Base-by-base conservation (phyloP, 2,113 vertebrate species). In the Aythya baeri region DNA sequence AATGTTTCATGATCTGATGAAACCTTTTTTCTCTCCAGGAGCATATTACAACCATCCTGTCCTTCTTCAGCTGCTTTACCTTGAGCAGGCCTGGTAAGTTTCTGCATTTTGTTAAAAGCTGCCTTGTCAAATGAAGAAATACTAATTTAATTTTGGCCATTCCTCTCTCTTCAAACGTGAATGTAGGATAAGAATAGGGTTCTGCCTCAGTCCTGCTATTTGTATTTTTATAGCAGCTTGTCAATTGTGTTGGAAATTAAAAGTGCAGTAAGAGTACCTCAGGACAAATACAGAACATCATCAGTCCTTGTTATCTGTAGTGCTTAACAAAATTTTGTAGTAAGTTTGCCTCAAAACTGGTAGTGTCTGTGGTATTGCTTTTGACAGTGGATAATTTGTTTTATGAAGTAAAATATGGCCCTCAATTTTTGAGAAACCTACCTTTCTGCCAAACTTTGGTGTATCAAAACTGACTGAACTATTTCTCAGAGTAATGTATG, bases 71-170 rank as follows among this genome's bases (percentile, higher is more conserved):
- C 59, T 86, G 54, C 80, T 93, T 91, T 93, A 59, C 83, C 71
- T 89, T 76, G 54, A 88, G 90, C n/a, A 49, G 66, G 94, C 44
- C 96, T 96, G 96, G 96, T 96, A 86, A 94, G 96, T 90, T 77
- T 82, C 50, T 72, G 17, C 5, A 5, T 52, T 86, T 21, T 49
- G 5, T 75, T 83, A 27, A 68, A 82, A 79, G 32, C 36, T 59
- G 7, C 15, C 41, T 67, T 92, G 50, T 55, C 36, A 63, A 17
- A 78, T 31, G 18, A 25, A 74, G 63, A 73, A 49, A 7, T 4
- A 7, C 75, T 79, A 68, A 58, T n/a, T 92, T 78, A 14, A 29
- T 91, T 94, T 91, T 6, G 4, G 44, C 50, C 5, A 3, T 93
- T 77, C 16, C 83, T 83, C 41, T 84, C 72, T 50, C 32, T 70